Evolutionary conservation across 2,888 invertebrate genomes (phyloP), one percentile per base, ranked within the genome.

Genomic region (Acrobasis suavella): DNA sequence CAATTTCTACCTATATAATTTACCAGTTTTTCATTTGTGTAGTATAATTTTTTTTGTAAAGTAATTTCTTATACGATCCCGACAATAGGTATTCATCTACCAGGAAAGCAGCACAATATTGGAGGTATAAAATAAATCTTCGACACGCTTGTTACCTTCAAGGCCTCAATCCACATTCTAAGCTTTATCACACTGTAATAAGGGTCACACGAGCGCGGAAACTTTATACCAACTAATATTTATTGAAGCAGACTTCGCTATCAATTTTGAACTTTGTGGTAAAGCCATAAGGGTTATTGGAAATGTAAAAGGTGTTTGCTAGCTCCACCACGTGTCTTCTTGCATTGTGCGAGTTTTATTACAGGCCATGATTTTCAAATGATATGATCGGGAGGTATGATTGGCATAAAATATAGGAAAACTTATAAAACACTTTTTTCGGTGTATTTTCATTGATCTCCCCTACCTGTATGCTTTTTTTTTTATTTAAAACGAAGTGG

Each of bases 361-460:
- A 59, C n/a, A 49, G 58, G 46, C 46, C 58, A 49, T 59, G 59
- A 59, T 59, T 50, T 59, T 59, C 59, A 59, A 59, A 59, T 50
- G 50, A 59, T 59, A 50, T 32, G 22, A 50, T 22, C 52, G 32
- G 52, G 37, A 38, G 55, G 16, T 55, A 9, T 38, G 54, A 39
- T 55, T 39, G 39, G 55, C 9, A 16, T 55, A 39, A 9, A 16
- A 39, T 16, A 10, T 55, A 55, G 16, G 16, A 39, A 55, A 39
- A 12, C 12, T 55, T 52, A 7, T n/a, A 1, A 54, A 54, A 37
- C 14, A 9, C 2, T n/a, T 15, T 37, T 15, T n/a, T 38, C 5
- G 32, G 32, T 7, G 32, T 32, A 32, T 32, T 32, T 7, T 32
- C 32, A 32, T 32, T 2, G 32, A 32, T 7, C 22, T 22, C 22